Evolutionary conservation across 2,113 vertebrate species (phyloP).

Genomic region (Opisthocomus hoazin): DNA sequence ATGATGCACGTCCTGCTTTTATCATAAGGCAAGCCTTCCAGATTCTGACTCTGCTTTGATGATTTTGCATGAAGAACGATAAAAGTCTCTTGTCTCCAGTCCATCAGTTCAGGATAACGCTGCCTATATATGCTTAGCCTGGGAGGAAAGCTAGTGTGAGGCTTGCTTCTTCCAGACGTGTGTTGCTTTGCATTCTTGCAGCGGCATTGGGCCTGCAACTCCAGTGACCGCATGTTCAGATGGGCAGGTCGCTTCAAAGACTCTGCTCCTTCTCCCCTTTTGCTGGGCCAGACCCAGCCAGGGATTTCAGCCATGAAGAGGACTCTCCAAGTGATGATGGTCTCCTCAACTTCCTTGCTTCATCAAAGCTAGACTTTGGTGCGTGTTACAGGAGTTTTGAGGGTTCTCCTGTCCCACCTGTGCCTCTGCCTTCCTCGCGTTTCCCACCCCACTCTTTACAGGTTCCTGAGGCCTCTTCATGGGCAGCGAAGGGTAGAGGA

Average conservation of each 20-base stretch:
- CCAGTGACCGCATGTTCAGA: neutral
- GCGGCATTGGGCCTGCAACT: neutral
- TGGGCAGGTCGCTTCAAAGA: neutral
- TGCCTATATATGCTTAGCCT: neutral
- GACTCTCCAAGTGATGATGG: neutral
- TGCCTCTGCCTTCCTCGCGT: neutral
- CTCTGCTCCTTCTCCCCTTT: neutral
- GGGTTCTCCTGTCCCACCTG: neutral
- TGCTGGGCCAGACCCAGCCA: neutral
- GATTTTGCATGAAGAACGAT: neutral
- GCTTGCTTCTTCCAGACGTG: neutral
- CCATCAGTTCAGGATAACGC: neutral
- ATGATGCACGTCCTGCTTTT: neutral
- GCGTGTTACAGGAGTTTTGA: neutral
- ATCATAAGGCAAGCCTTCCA: constrained; percentile 4
- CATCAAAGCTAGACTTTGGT: neutral
- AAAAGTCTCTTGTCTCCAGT: neutral
- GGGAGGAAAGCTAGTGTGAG: neutral
- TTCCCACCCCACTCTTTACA: neutral
- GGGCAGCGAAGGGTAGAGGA: neutral
- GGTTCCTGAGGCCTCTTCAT: neutral
- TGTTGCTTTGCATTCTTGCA: neutral
- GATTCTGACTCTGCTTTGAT: constrained; percentile 3
- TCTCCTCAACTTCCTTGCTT: neutral
- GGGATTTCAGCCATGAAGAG: neutral